These are phyloP conservation scores for Parazoanthus darwini DNA, from an alignment of 92 coral and sea anemone genomes.

Conservation along the genomic window DNA sequence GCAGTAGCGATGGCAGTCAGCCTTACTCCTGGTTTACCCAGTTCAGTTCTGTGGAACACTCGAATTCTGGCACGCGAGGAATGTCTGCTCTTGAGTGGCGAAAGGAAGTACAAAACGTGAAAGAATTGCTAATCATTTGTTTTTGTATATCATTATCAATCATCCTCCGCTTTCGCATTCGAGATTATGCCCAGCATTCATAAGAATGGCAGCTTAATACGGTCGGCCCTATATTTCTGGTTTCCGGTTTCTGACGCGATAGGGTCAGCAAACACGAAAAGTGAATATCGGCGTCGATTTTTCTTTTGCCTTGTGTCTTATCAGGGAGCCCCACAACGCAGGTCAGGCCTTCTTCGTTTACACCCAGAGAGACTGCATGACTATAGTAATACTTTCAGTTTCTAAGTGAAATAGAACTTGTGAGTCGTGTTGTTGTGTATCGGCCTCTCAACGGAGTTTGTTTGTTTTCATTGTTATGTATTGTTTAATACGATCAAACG, in stretches of 20 bases:
- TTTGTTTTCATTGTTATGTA: constrained; percentile 3
- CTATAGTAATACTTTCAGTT: neutral
- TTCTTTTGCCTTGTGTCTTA: neutral
- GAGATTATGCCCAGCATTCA: constrained; percentile 14
- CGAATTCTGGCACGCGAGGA: constrained; percentile 13
- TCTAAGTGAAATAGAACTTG: neutral
- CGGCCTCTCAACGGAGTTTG: constrained; percentile 2
- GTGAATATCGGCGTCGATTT: neutral
- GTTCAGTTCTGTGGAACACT: neutral
- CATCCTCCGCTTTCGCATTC: neutral
- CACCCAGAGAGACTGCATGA: neutral
- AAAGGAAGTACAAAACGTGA: constrained; percentile 20
- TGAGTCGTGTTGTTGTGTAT: constrained; percentile 1
- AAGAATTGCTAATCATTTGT: constrained; percentile 41
- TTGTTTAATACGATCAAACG: neutral
- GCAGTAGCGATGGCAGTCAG: neutral
- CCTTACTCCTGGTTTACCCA: neutral
- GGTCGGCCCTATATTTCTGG: constrained; percentile 34
- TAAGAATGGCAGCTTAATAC: constrained; percentile 16
- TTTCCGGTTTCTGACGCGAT: constrained; percentile 37
- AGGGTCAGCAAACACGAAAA: constrained; percentile 30
- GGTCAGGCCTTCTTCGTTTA: neutral
- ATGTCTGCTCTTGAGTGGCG: constrained; percentile 25
- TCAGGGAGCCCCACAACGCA: neutral
- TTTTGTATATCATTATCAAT: constrained; percentile 26